Conservation (phyloP, 1,140 invertebrate species). For the Nomia melanderi region DNA sequence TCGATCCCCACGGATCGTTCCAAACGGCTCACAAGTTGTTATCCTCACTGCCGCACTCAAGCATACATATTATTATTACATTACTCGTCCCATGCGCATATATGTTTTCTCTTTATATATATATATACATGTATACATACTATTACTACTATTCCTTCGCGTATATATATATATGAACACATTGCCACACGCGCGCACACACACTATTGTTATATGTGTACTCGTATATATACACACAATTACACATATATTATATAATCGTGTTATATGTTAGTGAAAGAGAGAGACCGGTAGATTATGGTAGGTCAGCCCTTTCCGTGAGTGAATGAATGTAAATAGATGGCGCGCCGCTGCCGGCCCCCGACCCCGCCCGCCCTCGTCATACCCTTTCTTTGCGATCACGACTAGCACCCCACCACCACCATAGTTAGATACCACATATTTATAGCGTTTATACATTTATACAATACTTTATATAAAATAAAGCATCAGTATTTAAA, state of each 20-base stretch:
- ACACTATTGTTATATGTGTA: conserved; percentile 67
- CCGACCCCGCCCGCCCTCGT: conserved; percentile 79
- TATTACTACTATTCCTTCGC: conserved; percentile 69
- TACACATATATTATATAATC: conserved; percentile 73
- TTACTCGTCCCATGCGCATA: conserved; percentile 77
- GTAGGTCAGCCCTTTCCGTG: conserved; percentile 80
- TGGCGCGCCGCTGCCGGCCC: conserved; percentile 79
- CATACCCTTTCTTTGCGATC: conserved; percentile 80
- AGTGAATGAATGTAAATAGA: conserved; percentile 82
- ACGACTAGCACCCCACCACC: conserved; percentile 81
- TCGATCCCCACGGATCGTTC: conserved; percentile 5
- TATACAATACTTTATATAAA: conserved; percentile 82
- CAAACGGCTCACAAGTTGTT: conserved; percentile 71
- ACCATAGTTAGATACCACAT: conserved; percentile 82
- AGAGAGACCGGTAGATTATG: conserved; percentile 80
- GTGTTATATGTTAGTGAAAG: conserved; percentile 78
- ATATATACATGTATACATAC: conserved; percentile 73
- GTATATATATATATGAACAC: conserved; percentile 68
- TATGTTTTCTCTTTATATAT: conserved; percentile 76
- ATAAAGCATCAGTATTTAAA: conserved; percentile 82
- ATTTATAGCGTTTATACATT: conserved; percentile 82
- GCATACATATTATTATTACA: conserved; percentile 81
- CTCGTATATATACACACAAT: conserved; percentile 71
- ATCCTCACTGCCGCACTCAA: conserved; percentile 80
- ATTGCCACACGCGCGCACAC: conserved; percentile 64